These are phyloP conservation scores for Rafetus swinhoei DNA, from an alignment of 2,113 vertebrate genomes.

Conservation along the genomic window DNA sequence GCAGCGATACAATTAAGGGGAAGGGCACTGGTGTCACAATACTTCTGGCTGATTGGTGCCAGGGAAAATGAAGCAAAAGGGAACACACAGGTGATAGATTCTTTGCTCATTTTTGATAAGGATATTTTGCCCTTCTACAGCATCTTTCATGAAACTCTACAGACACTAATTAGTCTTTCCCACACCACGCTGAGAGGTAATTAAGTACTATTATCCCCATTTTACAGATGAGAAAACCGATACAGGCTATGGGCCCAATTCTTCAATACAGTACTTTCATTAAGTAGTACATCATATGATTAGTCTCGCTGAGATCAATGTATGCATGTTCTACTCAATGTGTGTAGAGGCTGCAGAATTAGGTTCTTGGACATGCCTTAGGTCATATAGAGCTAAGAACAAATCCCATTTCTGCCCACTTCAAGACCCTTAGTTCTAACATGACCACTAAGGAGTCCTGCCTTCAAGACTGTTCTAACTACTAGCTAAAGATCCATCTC, in stretches of 20 bases:
- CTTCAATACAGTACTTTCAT: not conserved
- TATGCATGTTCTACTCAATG: not conserved
- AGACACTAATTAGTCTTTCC: not conserved
- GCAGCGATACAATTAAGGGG: not conserved
- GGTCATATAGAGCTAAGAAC: not conserved
- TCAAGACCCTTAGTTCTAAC: not conserved
- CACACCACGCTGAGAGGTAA: not conserved
- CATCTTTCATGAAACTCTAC: not conserved
- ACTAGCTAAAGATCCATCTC: no score
- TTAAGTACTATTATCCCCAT: not conserved
- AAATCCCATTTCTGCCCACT: not conserved
- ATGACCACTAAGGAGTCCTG: not conserved
- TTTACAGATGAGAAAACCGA: not conserved
- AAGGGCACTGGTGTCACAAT: not conserved
- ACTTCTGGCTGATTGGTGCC: not conserved
- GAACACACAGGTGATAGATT: not conserved
- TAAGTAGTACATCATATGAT: no score
- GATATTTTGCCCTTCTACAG: not conserved
- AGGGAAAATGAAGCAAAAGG: not conserved
- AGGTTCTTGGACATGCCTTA: not conserved
- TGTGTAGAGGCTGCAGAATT: not conserved
- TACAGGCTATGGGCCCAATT: not conserved
- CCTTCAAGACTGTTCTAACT: not conserved
- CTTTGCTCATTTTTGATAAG: not conserved
- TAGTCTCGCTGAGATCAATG: not conserved